Evolutionary conservation across 2,113 vertebrate genomes (phyloP).

Genomic region (Trogon surrucura): DNA sequence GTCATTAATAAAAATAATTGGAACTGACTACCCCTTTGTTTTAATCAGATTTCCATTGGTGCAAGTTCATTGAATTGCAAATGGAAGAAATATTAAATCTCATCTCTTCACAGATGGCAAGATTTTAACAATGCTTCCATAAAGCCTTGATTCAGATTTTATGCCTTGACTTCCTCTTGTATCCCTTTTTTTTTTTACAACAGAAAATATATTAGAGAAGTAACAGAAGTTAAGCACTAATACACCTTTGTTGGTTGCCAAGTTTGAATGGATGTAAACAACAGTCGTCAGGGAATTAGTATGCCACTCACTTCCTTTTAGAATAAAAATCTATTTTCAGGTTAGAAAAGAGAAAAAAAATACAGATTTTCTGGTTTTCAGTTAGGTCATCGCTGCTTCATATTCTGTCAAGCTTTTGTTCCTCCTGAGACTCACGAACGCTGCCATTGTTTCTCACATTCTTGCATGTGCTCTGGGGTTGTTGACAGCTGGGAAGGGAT

Average conservation of each 20-base stretch:
- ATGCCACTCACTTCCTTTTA: neutral
- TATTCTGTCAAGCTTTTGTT: neutral
- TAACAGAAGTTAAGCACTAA: neutral
- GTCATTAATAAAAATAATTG: slow-evolving; percentile 60
- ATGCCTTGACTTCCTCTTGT: neutral
- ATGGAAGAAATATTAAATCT: slow-evolving; percentile 40
- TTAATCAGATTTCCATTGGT: slow-evolving; percentile 34
- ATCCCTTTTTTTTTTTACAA: neutral
- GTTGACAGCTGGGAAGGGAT: neutral
- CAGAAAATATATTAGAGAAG: neutral
- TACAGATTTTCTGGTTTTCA: neutral
- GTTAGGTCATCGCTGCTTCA: neutral
- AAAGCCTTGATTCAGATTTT: neutral
- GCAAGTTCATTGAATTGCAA: neutral
- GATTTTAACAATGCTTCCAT: slow-evolving; percentile 8
- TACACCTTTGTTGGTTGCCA: neutral
- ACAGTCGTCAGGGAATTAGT: neutral
- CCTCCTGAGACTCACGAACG: neutral
- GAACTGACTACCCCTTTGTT: neutral
- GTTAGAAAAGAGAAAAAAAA: neutral
- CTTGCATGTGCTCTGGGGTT: neutral
- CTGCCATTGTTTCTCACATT: neutral
- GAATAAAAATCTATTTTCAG: slow-evolving; percentile 4
- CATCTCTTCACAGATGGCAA: neutral
- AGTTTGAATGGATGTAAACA: neutral